phyloP scores from a whole-genome alignment of 2,113 vertebrate genomes.

The Oenanthe melanoleuca region DNA sequence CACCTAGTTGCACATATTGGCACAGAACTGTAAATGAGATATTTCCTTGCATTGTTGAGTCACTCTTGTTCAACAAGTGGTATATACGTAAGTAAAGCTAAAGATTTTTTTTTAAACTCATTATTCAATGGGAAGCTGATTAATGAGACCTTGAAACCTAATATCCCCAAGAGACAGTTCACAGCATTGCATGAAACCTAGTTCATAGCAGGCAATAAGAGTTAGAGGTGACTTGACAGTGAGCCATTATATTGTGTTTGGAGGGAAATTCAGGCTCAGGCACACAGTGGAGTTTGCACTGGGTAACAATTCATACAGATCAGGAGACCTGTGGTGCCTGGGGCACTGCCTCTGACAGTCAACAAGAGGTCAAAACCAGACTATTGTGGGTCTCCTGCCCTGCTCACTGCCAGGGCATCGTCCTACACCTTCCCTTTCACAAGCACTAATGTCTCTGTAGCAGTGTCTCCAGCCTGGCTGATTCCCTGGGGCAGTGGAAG shows the following conservation, averaged over 20 bases:
- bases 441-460: background rate
- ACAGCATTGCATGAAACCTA: background rate
- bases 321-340: background rate
- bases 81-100: background rate
- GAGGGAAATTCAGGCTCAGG: background rate
- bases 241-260: background rate
- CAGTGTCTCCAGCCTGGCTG: fast-evolving
- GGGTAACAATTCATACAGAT: background rate
- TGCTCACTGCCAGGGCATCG: background rate
- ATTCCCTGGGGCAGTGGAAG: background rate
- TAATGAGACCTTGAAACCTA: background rate
- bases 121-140: background rate
- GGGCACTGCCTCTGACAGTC: background rate
- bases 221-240: background rate
- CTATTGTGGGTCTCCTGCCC: background rate
- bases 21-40: background rate
- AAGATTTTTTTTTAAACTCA: background rate
- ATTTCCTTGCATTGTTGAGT: background rate
- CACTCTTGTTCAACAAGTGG: background rate
- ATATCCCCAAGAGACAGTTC: background rate
- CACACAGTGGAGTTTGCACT: background rate
- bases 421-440: background rate
- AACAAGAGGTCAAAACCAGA: background rate
- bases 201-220: background rate
- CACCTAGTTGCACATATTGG: background rate